Base-by-base conservation (phyloP, 1,140 invertebrate species). In the Glomeris maerens region DNA sequence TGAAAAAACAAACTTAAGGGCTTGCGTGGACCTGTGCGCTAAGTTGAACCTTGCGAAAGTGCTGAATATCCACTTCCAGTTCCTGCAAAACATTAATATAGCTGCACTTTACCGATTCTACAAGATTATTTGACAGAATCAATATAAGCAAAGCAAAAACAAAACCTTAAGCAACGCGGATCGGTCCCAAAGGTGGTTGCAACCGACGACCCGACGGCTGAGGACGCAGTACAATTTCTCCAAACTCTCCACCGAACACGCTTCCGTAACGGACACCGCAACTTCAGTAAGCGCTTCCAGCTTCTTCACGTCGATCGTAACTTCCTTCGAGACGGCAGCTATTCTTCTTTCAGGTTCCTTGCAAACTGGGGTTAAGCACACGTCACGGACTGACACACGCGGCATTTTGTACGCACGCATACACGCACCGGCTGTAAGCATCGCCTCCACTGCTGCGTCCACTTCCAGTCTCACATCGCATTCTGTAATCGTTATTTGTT, bases 211-310 rank as follows among this genome's bases (percentile, higher is more conserved):
- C 51, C 62, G 60, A 39, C 62, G 62, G 50, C 59, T 60, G 7
- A 66, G 54, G 4, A 60, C 23, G 55, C 63, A 66, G 57, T 68
- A 64, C 26, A 68, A 45, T 47, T 65, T 63, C 47, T 66, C 62
- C 23, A 68, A 46, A 14, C 54, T 50, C 45, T 64, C 65, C 14
- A 69, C 57, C 36, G 50, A 63, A 52, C 51, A 64, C 28, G 58
- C 54, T 20, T 61, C 50, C 4, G 66, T 67, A 2, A 53, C n/a
- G 14, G 45, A 28, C n/a, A 69, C 66, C 10, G 61, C 52, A n/a
- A 46, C 45, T 23, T 62, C 55, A 4, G 66, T 48, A 7, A 68
- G 52, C 13, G 38, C 44, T 1, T 47, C 40, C 28, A 69, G 55
- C 13, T 56, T 47, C 3, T 26, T 31, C 27, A 14, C 29, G 28